Base-by-base conservation (phyloP, 1,140 invertebrate species). In the Meloidogyne exigua region DNA sequence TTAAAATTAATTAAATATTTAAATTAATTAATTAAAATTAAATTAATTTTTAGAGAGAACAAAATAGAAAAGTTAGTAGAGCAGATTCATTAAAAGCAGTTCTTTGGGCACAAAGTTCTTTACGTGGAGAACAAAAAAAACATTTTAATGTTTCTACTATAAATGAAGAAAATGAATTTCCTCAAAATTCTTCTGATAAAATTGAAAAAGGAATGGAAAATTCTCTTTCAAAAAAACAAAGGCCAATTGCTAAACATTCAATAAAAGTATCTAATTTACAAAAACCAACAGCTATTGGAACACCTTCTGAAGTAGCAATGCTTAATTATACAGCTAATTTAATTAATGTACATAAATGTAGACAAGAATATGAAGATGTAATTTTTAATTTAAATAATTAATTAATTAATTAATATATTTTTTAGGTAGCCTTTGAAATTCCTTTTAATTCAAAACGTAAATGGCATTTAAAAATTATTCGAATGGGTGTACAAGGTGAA, bases 351-450 rank as follows among this genome's bases (percentile, higher is more conserved):
- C 76, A 79, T 15, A 75, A 80, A 23, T 76, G 81, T 49, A 80
- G 78, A 25, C 32, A 64, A 23, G 26, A 75, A 25, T 79, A 79
- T 63, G 49, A 79, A 18, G 49, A 57, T 57, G 49, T 57, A 57
- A 57, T 32, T 3, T 5, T 57, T n/a, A 57, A n/a, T 57, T 32
- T 57, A 57, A 57, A 57, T n/a, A n/a, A 57, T n/a, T 57, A n/a
- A 57, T 21, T 64, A 3, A 44, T 18, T 18, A 10, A 21, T 44
- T 28, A 62, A 70, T 83, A 73, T 64, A n/a, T n/a, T n/a, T n/a
- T n/a, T n/a, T n/a, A 85, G 77, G 74, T 85, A 32, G 77, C 86
- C 15, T 87, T 86, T 67, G 84, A 86, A 71, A 86, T 86, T 70
- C 84, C 84, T 9, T 86, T 86, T 68, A 86, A 86, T 49, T 86